These are phyloP conservation scores for Steinernema carpocapsae DNA, from an alignment of 2,888 invertebrate species.

Conservation along the genomic window DNA sequence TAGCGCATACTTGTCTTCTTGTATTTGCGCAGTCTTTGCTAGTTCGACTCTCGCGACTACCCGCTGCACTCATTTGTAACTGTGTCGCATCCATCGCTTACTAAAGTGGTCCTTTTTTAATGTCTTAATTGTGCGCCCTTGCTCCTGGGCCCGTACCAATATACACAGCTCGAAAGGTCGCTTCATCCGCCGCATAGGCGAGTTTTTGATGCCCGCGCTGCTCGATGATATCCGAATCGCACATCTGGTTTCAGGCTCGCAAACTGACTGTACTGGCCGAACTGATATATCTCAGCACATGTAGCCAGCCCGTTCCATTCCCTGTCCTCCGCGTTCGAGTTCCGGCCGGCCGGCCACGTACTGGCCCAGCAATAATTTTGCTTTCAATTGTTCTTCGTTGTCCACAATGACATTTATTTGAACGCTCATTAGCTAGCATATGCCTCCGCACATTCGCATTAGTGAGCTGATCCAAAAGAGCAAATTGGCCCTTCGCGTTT, in stretches of 20 bases:
- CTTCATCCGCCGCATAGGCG: neutral
- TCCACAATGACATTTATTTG: neutral
- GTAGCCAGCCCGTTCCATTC: slow-evolving; percentile 11
- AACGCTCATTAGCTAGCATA: slow-evolving; percentile 17
- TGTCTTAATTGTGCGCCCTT: neutral
- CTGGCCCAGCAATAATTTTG: neutral
- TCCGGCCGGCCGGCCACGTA: neutral
- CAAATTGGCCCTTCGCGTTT: too few species aligned
- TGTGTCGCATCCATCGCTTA: neutral
- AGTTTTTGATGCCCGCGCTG: neutral
- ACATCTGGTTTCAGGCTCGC: slow-evolving; percentile 29
- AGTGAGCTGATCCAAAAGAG: neutral
- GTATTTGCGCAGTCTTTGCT: slow-evolving; percentile 33
- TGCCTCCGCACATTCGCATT: slow-evolving; percentile 18
- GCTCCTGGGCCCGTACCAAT: neutral
- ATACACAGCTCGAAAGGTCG: neutral
- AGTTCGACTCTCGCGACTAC: slow-evolving; percentile 29
- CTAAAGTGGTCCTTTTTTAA: slow-evolving; percentile 20
- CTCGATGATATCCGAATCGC: neutral
- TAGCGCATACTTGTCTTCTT: slow-evolving; percentile 33
- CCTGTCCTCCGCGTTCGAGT: too few species aligned
- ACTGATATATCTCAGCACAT: neutral
- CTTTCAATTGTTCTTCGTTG: slow-evolving; percentile 12
- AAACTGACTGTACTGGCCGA: neutral
- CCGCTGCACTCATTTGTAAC: slow-evolving; percentile 19